Evolutionary conservation across 2,797 vertebrate genomes (phyloP), one percentile per base, ranked within the genome.

Genomic region (Darevskia nairensis): DNA sequence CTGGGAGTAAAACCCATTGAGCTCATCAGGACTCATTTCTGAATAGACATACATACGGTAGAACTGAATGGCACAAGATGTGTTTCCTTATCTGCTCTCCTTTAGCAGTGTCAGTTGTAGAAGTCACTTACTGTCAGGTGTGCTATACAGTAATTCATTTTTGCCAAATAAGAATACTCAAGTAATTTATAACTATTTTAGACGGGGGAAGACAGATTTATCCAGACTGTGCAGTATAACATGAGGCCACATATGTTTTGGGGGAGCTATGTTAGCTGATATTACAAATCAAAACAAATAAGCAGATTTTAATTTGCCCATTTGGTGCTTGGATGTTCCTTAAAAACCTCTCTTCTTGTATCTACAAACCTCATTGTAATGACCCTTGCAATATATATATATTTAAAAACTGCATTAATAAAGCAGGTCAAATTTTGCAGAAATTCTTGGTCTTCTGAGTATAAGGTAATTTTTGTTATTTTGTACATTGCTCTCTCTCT

Each of bases 391-490:
- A 35, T 35, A 35, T 35, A 35, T 35, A 35, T 35, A 35, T 35
- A 35, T n/a, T n/a, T n/a, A n/a, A 44, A 77, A 77, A 21, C 71
- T 35, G 21, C 35, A 41, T 69, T 79, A 35, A 19, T 84, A 50
- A 80, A 39, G 23, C 41, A 84, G 59, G 68, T 72, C 41, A 80
- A 64, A 46, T 80, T 86, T 84, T 80, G 59, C 21, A 82, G 29
- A 82, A 86, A 82, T 93, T 88, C 71, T 92, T 81, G 92, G 85
- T 91, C 89, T 90, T 90, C 84, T 25, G 0, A 0, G 84, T 90
- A 80, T 0, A 1, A 86, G 78, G 66, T 75, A 77, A 39, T 64
- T n/a, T 61, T 21, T 69, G 41, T 59, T 82, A 32, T 61, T 35
- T 35, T 35, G 35, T 35, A 35, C 35, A 35, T 35, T 35, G 46